Evolutionary conservation across 2,113 vertebrate species (phyloP).

Genomic region (Tretioscincus oriximinensis): DNA sequence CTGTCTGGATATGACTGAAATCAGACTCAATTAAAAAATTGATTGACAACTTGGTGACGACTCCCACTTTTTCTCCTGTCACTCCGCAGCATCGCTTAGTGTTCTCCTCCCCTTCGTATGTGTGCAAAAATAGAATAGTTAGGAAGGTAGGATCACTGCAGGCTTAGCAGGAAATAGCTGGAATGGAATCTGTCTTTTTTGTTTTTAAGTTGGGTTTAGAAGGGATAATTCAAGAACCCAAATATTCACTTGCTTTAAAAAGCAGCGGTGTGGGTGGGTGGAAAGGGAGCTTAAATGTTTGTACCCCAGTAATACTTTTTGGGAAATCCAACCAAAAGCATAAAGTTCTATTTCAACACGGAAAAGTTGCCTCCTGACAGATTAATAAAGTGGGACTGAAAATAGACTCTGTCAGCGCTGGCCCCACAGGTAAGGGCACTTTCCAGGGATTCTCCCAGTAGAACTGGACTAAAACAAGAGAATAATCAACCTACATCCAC

Average conservation of each 20-base stretch:
- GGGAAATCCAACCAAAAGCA: background rate
- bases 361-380: no score
- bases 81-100: background rate
- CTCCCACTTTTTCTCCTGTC: conserved; percentile 4
- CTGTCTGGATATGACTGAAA: background rate
- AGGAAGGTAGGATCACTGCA: background rate
- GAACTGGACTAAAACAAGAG: no score
- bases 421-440: no score
- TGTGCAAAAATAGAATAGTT: background rate
- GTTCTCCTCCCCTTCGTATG: background rate
- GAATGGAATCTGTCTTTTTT: background rate
- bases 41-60: conserved; percentile 10
- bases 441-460: no score
- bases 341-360: background rate
- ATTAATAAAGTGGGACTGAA: no score
- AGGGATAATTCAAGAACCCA: background rate
- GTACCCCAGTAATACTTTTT: background rate
- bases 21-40: conserved; percentile 33
- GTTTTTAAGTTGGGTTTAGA: background rate
- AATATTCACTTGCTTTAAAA: no score
- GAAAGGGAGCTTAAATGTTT: background rate
- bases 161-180: background rate
- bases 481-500: no score
- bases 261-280: no score
- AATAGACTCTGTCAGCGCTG: no score